Evolutionary conservation across 2,888 invertebrate genomes (phyloP).

Genomic region (Deroplatys truncata): DNA sequence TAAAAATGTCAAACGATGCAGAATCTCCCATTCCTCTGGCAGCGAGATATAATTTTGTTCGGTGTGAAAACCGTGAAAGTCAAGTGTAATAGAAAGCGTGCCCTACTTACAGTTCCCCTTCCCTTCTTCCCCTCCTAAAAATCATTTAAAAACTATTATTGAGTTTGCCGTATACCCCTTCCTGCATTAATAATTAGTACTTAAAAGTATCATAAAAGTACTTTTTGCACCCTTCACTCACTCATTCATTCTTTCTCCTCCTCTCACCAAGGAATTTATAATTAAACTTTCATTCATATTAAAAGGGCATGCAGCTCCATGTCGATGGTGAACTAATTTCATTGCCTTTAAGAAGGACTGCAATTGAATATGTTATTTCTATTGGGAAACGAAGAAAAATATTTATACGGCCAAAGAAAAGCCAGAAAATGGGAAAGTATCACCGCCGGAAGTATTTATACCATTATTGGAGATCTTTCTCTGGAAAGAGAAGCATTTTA

Average conservation of each 20-base stretch:
- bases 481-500: no score
- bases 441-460: no score
- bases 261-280: not conserved
- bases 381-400: not conserved
- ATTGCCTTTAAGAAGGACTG: not conserved
- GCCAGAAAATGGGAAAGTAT: no score
- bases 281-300: not conserved
- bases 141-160: not conserved
- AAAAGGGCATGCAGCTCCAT: not conserved
- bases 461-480: no score
- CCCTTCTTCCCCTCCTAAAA: not conserved
- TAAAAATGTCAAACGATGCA: not conserved
- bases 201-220: not conserved
- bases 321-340: not conserved
- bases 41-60: not conserved
- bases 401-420: no score
- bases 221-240: not conserved
- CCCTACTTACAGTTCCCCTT: not conserved
- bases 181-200: not conserved
- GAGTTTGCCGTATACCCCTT: not conserved
- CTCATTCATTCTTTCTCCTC: not conserved
- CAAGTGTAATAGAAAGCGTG: not conserved
- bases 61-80: not conserved
- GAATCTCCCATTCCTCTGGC: not conserved
- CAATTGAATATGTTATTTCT: not conserved